Percentiles rank a stretch among this genome's conserved stretches.
phyloP scores from a whole-genome alignment of 64 coral and sea anemone genomes.

The Astreopora myriophthalma region DNA sequence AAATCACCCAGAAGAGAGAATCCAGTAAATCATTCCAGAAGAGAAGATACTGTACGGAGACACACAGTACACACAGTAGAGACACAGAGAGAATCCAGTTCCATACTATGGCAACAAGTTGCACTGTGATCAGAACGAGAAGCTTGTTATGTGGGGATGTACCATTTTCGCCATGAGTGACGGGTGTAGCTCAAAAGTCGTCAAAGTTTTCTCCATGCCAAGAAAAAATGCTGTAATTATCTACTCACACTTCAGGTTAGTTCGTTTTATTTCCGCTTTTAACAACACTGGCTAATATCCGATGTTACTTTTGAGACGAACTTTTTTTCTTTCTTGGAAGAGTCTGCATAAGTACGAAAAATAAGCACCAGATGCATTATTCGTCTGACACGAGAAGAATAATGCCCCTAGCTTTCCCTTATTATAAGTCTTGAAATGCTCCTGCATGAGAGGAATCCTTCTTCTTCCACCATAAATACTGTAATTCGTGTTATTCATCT shows the following conservation, averaged over 20 bases:
- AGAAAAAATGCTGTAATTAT: neutral
- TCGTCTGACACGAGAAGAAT: too few species aligned
- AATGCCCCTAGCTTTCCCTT: too few species aligned
- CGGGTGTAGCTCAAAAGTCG: constrained; percentile 49
- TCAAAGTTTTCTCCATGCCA: constrained; percentile 6
- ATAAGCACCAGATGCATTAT: too few species aligned
- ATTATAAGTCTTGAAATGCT: too few species aligned
- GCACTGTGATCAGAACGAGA: constrained; percentile 73
- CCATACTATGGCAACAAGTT: constrained; percentile 63
- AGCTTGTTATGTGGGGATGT: constrained; percentile 25
- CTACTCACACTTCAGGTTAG: constrained; percentile 59
- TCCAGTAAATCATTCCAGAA: constrained; percentile 56
- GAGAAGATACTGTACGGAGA: too few species aligned
- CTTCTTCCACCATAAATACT: too few species aligned
- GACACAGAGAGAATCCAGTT: constrained; percentile 48
- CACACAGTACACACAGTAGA: too few species aligned
- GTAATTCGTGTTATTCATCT: too few species aligned
- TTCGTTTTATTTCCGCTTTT: neutral
- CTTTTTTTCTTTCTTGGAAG: neutral
- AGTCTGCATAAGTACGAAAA: too few species aligned
- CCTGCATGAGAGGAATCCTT: too few species aligned
- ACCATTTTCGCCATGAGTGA: constrained; percentile 44
- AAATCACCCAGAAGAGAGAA: constrained; percentile 52
- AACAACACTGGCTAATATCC: too few species aligned
- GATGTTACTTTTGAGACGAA: neutral